Evolutionary conservation across 1,140 invertebrate genomes (phyloP), one percentile per base, ranked within the genome.

Genomic region (Papilio machaon): DNA sequence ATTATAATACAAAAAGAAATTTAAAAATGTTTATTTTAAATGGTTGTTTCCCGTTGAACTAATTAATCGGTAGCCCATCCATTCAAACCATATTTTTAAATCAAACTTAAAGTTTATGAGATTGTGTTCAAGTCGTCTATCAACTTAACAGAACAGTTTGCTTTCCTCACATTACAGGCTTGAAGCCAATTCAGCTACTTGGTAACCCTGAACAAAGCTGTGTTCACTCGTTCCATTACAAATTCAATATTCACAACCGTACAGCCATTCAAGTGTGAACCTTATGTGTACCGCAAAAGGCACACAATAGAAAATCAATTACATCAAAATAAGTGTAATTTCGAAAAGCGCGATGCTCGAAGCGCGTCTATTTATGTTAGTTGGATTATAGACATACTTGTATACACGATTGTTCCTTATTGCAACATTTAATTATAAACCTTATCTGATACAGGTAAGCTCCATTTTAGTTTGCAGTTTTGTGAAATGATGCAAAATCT

Each of bases 281-380:
- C 81, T 85, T 88, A 87, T 80, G 84, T 58, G 82, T 58, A 78
- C 73, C 46, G 74, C 54, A 75, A 75, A 79, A 75, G 49, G 80
- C 73, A 79, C 78, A 79, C 60, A 81, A 81, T 83, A 46, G 80
- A 23, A 67, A 67, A 81, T 47, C 76, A 79, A 64, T 76, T 46
- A 64, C 54, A 73, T 58, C 38, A 46, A 85, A 75, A 88, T 84
- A 82, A 82, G 82, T 80, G 86, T 87, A 86, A 87, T 85, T 87
- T 85, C 81, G 60, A 82, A 87, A 87, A 86, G 82, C 83, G 82
- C 86, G 84, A 84, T 82, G 82, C 79, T 85, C 85, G 84, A 85
- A 87, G 84, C 79, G 81, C 82, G 84, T 87, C 85, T 86, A 89
- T 87, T 89, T 87, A 84, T 87, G 83, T 81, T 85, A 79, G 58